Evolutionary conservation across 2,113 vertebrate species (phyloP), one percentile per base, ranked within the genome.

Genomic region (Chaetura pelagica): DNA sequence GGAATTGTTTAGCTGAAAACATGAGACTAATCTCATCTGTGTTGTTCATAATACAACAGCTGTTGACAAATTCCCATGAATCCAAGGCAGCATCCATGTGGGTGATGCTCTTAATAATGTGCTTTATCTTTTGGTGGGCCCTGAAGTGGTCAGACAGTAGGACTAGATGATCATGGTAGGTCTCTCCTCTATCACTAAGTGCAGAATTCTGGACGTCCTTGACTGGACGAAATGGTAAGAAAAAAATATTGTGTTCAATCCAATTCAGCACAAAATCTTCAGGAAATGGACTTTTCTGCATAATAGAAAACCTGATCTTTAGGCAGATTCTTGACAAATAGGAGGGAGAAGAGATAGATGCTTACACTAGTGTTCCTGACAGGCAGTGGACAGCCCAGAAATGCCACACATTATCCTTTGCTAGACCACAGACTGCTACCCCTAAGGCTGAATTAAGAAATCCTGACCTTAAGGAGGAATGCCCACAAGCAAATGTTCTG

Each of bases 211-310:
- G 20, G 63, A 77, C 77, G 8, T 7, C 16, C 19, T 6, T 5
- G 5, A 40, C 15, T 10, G 18, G 20, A 4, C 35, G 0, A 0
- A 55, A 64, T 12, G 3, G 5, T 24, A 49, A 64, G 8, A 55
- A 32, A 26, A 59, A 82, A 86, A 42, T 32, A 75, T 0, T 27
- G 6, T 1, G 4, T 64, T 54, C 2, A 19, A 52, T 34, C 15
- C 15, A 72, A 17, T 52, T 57, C 42, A 55, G 30, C 34, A 93
- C 5, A 55, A 58, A 77, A 59, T 32, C 18, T 51, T 55, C 44
- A 85, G 26, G 10, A 73, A 73, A 73, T 4, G 2, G 2, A 19
- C 73, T 76, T 77, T 79, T 58, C 59, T 77, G 19, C 48, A 75
- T 76, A 90, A 64, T 1, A 52, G 21, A 24, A 81, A 14, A 38